Conservation (phyloP, 2,113 vertebrate genomes). For the Chlorocebus sabaeus region DNA sequence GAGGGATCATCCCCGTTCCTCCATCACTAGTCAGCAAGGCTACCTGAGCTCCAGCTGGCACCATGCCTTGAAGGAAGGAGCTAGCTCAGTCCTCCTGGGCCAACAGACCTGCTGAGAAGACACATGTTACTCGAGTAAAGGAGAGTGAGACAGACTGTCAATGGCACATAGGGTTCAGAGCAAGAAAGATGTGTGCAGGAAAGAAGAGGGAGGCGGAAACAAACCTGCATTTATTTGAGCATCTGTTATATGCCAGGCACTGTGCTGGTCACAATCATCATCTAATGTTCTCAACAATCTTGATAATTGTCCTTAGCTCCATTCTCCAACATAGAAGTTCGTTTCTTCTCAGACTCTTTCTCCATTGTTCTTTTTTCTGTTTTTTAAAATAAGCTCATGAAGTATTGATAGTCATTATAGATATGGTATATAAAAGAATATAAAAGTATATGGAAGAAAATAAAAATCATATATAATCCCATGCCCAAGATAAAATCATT, state of each 20-base stretch:
- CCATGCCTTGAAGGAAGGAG: background rate
- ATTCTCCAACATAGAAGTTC: background rate
- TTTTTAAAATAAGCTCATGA: background rate
- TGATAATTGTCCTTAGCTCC: background rate
- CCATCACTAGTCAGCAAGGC: background rate
- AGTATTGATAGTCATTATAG: constrained; percentile 1
- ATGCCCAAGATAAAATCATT: background rate
- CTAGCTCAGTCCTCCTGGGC: background rate
- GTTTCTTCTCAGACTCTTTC: constrained; percentile 2
- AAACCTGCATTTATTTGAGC: background rate
- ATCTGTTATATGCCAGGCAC: background rate
- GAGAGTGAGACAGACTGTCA: background rate
- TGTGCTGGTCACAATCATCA: background rate
- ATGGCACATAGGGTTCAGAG: background rate
- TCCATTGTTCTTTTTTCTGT: background rate
- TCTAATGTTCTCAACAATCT: background rate
- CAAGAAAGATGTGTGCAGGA: background rate
- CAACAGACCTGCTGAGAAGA: background rate
- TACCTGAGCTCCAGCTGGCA: background rate
- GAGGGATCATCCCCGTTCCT: background rate
- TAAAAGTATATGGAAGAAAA: background rate
- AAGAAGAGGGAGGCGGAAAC: background rate
- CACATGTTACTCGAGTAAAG: background rate
- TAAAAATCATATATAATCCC: background rate
- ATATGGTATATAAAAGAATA: constrained; percentile 9